phyloP scores from a whole-genome alignment of 2,888 invertebrate genomes.

The Himalopsyche anomala region DNA sequence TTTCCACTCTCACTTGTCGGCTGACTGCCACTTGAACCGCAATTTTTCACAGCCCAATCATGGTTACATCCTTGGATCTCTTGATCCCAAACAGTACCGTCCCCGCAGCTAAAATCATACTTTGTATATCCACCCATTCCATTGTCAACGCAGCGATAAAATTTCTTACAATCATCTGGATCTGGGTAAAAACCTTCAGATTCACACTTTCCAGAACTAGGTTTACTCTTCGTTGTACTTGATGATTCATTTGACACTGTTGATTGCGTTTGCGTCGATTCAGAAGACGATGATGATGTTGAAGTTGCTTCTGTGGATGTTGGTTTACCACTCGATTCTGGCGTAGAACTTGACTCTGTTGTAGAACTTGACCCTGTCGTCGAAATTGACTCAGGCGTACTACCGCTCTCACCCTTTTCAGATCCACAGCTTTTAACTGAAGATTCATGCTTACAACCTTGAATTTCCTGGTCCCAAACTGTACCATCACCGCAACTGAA shows the following conservation, averaged over 20 bases:
- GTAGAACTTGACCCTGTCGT: constrained; percentile 49
- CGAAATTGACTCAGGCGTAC: constrained; percentile 60
- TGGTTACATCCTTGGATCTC: constrained; percentile 72
- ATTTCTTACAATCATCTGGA: constrained; percentile 82
- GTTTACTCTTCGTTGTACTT: not conserved
- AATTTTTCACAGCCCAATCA: constrained; percentile 67
- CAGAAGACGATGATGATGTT: constrained; percentile 58
- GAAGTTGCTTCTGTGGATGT: constrained; percentile 50
- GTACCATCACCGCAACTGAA: constrained; percentile 84
- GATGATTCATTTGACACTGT: constrained; percentile 76
- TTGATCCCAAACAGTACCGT: constrained; percentile 81
- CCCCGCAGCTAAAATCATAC: constrained; percentile 85
- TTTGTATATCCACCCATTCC: constrained; percentile 79
- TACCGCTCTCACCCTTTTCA: constrained; percentile 48
- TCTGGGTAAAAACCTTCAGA: constrained; percentile 82
- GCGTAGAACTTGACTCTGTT: constrained; percentile 54
- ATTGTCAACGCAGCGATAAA: constrained; percentile 85
- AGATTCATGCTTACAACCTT: constrained; percentile 81
- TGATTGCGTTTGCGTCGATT: constrained; percentile 51
- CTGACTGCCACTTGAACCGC: constrained; percentile 66
- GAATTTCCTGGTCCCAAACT: constrained; percentile 81
- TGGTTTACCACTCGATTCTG: constrained; percentile 54
- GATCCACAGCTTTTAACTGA: constrained; percentile 74
- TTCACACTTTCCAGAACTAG: constrained; percentile 39
- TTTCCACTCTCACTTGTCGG: not conserved